phyloP scores from a whole-genome alignment of 1,140 invertebrate genomes.

The Proales similis region DNA sequence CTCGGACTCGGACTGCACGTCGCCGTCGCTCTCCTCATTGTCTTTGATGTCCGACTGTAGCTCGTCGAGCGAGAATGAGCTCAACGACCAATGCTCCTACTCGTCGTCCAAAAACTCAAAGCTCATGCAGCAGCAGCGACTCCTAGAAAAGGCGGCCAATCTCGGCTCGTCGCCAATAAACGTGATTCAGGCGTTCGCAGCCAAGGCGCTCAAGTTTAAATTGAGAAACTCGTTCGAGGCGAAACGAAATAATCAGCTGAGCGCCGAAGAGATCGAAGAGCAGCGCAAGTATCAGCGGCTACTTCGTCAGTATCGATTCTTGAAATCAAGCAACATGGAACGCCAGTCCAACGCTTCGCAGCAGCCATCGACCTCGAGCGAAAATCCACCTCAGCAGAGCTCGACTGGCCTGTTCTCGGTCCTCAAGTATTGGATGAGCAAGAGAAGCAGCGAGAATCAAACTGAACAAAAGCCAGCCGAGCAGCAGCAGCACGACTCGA shows the following conservation, averaged over 20 bases:
- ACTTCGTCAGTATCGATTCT: neutral
- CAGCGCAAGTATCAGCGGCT: neutral
- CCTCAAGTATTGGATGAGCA: constrained; percentile 34
- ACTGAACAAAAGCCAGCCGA: neutral
- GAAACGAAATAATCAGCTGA: neutral
- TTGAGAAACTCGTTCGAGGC: neutral
- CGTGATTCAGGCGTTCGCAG: constrained; percentile 26
- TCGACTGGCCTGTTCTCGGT: constrained; percentile 20
- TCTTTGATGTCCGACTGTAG: constrained; percentile 16
- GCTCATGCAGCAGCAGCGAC: constrained; percentile 4
- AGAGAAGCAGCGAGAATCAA: constrained; percentile 4
- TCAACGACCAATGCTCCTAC: neutral
- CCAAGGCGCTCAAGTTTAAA: constrained; percentile 35
- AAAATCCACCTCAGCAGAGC: neutral
- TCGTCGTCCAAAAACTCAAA: constrained; percentile 23
- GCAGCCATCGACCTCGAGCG: neutral
- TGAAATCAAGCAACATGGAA: neutral
- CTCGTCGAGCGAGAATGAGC: constrained; percentile 5
- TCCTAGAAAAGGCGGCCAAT: constrained; percentile 32
- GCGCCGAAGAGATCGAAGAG: too few relatives aligned
- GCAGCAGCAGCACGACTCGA: neutral
- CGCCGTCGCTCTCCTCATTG: constrained; percentile 3
- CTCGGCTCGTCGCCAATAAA: constrained; percentile 36
- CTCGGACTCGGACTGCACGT: neutral
- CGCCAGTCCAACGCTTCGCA: neutral